Conservation (phyloP, 1,140 invertebrate genomes). For the Caligus rogercresseyi region DNA sequence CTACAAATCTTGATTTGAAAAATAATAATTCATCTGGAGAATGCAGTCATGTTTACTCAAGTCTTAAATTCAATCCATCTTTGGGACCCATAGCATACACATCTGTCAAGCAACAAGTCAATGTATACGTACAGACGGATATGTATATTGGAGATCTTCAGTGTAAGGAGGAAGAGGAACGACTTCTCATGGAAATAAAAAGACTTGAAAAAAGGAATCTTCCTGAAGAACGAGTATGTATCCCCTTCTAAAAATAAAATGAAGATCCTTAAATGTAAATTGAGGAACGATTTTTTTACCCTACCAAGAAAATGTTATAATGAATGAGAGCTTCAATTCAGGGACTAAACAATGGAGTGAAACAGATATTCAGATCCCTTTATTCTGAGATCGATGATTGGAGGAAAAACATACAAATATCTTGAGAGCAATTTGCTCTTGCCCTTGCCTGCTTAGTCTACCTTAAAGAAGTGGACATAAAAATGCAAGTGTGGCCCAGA, state of each 20-base stretch:
- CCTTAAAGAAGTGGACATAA: conserved; percentile 15
- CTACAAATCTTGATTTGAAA: too few relatives aligned
- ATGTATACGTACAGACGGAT: background rate
- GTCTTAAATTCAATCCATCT: too few relatives aligned
- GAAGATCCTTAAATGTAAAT: background rate
- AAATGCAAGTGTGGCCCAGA: conserved; percentile 8
- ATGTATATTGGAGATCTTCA: background rate
- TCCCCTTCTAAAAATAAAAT: background rate
- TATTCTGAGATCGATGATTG: background rate
- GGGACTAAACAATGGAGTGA: background rate
- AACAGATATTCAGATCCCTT: background rate
- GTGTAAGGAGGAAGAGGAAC: background rate
- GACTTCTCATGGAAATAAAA: background rate
- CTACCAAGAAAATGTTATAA: too few relatives aligned
- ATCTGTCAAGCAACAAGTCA: conserved; percentile 1
- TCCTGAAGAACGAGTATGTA: background rate
- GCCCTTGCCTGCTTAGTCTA: conserved; percentile 15
- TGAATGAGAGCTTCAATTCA: background rate
- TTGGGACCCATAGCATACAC: too few relatives aligned
- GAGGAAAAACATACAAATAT: background rate
- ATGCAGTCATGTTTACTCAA: too few relatives aligned
- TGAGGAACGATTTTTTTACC: too few relatives aligned
- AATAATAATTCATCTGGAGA: too few relatives aligned
- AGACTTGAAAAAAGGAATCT: background rate
- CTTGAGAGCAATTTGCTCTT: background rate